Evolutionary conservation across 53 echinoderm and acorn worm genomes (phyloP).

Genomic region (Paelopatides confundens): DNA sequence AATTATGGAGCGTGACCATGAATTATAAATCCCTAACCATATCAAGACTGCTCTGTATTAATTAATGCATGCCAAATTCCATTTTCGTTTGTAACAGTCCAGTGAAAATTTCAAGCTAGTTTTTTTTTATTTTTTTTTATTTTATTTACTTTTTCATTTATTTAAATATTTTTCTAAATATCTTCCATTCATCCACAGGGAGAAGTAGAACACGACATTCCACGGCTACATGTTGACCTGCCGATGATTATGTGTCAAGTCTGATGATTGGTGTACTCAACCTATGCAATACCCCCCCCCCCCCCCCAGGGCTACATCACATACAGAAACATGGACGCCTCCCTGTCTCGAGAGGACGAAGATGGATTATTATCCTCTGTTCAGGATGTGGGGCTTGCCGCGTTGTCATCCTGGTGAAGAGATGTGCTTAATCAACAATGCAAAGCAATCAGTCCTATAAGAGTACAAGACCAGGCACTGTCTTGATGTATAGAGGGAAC

Average conservation of each 20-base stretch:
- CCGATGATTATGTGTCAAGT: constrained; percentile 82
- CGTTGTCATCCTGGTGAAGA: background rate
- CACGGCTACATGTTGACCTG: constrained; percentile 82
- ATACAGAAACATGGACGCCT: background rate
- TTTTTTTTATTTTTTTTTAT: too few relatives aligned
- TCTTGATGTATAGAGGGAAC: too few relatives aligned
- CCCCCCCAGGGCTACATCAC: background rate
- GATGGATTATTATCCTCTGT: background rate
- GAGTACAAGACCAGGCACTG: background rate
- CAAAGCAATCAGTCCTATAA: background rate
- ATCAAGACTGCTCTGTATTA: too few relatives aligned
- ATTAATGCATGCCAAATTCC: too few relatives aligned
- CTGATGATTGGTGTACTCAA: constrained; percentile 1
- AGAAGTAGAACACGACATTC: constrained; percentile 85
- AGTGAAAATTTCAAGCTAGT: too few relatives aligned
- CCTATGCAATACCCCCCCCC: background rate
- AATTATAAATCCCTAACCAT: too few relatives aligned
- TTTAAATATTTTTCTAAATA: background rate
- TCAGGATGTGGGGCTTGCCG: background rate
- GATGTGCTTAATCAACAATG: background rate
- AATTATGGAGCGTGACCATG: too few relatives aligned
- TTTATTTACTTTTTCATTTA: too few relatives aligned
- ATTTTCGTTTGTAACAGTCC: too few relatives aligned
- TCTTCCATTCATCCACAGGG: constrained; percentile 57
- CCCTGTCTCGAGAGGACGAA: background rate